Evolutionary conservation across 2,113 vertebrate species (phyloP).

Genomic region (Odocoileus virginianus): DNA sequence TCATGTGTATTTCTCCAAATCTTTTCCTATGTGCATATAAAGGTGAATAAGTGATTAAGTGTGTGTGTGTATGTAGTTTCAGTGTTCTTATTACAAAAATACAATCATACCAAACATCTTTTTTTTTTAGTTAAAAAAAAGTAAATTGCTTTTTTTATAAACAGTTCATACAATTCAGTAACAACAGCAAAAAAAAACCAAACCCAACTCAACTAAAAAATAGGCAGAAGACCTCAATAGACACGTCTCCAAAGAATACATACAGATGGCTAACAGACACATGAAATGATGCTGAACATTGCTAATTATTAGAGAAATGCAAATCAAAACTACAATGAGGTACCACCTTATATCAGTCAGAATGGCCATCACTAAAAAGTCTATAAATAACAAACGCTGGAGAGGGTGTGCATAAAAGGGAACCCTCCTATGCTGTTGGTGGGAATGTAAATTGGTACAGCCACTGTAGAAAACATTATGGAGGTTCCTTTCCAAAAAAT

Average conservation of each 20-base stretch:
- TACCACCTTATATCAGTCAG: not conserved
- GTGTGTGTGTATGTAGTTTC: accelerated
- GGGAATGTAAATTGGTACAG: not conserved
- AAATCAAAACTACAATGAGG: not conserved
- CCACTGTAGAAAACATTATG: not conserved
- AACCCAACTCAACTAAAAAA: not conserved
- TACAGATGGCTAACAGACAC: not conserved
- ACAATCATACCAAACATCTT: conserved; percentile 6
- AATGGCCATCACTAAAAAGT: not conserved
- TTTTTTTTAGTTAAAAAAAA: not conserved
- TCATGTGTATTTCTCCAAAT: not conserved
- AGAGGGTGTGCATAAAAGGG: not conserved
- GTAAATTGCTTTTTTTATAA: not conserved
- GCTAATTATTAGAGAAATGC: not conserved
- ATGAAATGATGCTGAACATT: not conserved
- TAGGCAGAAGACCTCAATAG: not conserved
- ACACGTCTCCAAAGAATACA: not conserved
- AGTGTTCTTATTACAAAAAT: conserved; percentile 17
- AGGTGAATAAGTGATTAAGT: not conserved
- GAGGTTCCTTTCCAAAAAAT: not conserved
- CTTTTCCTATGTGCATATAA: not conserved
- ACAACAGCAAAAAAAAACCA: not conserved
- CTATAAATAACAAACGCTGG: not conserved
- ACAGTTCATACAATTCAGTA: not conserved
- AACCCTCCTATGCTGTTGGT: not conserved